Conservation (phyloP, 2,888 invertebrate genomes). For the Diadegma fenestrale region DNA sequence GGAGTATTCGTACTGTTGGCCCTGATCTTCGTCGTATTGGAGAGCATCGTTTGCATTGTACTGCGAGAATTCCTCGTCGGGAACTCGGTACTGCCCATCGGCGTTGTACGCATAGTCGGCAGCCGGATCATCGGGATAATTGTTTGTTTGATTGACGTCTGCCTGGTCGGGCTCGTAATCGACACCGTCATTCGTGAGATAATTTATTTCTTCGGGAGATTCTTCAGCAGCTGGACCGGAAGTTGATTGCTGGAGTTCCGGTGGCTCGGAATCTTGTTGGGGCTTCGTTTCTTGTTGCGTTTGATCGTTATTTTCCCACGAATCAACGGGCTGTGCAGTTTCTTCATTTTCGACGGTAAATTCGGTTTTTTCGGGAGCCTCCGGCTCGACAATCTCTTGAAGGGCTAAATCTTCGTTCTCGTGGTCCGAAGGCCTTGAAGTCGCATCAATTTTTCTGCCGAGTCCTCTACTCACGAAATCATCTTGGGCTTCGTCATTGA, state of each 20-base stretch:
- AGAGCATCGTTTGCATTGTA: constrained; percentile 47
- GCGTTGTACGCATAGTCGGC: constrained; percentile 64
- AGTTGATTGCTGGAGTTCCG: not conserved
- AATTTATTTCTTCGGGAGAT: not conserved
- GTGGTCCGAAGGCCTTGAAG: not conserved
- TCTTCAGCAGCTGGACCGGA: constrained; percentile 8
- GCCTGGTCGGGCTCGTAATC: constrained; percentile 28
- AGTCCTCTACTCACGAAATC: constrained; percentile 37
- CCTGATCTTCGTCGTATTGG: constrained; percentile 49
- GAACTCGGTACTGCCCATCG: constrained; percentile 51
- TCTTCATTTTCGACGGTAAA: not conserved
- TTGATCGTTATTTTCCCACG: constrained; percentile 16
- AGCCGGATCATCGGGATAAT: constrained; percentile 64
- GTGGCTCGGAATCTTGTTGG: not conserved
- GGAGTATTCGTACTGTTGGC: constrained; percentile 46
- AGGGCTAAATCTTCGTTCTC: constrained; percentile 13
- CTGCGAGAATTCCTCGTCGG: constrained; percentile 45
- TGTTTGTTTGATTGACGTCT: constrained; percentile 36
- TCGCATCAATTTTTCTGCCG: constrained; percentile 51
- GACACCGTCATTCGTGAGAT: constrained; percentile 45
- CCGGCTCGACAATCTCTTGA: not conserved
- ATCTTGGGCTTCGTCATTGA: constrained; percentile 49
- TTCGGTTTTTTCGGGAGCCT: not conserved
- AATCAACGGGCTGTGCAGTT: not conserved
- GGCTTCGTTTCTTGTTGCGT: not conserved